Evolutionary conservation across 2,797 vertebrate species (phyloP).

Genomic region (Pangasius krempfi): DNA sequence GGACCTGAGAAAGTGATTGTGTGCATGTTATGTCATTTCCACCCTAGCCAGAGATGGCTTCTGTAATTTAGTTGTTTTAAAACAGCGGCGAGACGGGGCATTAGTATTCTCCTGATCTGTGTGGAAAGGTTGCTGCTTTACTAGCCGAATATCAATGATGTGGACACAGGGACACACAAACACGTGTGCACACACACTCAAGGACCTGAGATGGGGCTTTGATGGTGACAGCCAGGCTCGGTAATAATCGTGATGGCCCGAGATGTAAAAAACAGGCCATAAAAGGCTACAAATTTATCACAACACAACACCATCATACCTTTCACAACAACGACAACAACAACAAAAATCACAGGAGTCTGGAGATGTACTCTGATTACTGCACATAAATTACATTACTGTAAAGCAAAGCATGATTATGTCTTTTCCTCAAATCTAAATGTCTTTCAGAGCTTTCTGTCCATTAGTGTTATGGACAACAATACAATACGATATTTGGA

Average conservation of each 20-base stretch:
- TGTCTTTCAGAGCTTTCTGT: background rate
- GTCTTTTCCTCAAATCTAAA: background rate
- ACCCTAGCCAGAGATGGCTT: conserved; percentile 60
- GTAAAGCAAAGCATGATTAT: background rate
- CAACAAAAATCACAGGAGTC: background rate
- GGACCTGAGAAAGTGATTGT: conserved; percentile 53
- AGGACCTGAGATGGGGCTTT: conserved; percentile 46
- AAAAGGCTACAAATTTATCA: conserved; percentile 53
- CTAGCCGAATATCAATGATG: conserved; percentile 55
- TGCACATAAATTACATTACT: background rate
- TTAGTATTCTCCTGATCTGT: conserved; percentile 66
- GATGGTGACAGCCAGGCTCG: conserved; percentile 45
- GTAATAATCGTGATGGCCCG: conserved; percentile 66
- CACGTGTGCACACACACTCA: conserved; percentile 31
- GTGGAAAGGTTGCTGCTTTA: conserved; percentile 61
- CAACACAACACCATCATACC: conserved; percentile 18
- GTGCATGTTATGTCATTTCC: conserved; percentile 66
- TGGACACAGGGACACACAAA: conserved; percentile 37
- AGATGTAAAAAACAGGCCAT: conserved; percentile 55
- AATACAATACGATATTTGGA: no score
- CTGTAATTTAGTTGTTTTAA: conserved; percentile 71
- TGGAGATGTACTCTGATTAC: background rate
- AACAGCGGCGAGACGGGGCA: conserved; percentile 68
- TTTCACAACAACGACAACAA: conserved; percentile 26
- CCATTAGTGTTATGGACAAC: background rate